Evolutionary conservation across 1,140 invertebrate species (phyloP), one percentile per base, ranked within the genome.

Genomic region (Drosophila tani): DNA sequence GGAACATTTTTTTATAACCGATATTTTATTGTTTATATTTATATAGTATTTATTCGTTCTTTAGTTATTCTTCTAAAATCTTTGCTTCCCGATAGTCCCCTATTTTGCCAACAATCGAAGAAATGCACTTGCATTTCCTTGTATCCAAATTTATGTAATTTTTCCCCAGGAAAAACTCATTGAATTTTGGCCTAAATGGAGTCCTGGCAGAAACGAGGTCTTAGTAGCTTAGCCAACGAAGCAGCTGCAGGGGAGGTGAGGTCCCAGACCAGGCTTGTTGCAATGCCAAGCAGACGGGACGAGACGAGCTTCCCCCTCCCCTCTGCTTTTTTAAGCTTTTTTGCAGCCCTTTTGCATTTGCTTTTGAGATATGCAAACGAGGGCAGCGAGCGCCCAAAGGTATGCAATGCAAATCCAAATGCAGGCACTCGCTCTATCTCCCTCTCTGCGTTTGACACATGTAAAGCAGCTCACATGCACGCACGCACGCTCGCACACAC

Each of bases 341-440:
- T 11, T 35, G 64, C 67, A 12, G 43, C 24, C 17, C n/a, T 68
- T 35, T 41, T 27, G 38, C 65, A 68, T 67, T 68, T 40, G 63
- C 38, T 69, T 67, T 68, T 60, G 53, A 40, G 46, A 59, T 66
- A 79, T 75, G 85, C 68, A 90, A 90, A 88, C 69, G 82, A 90
- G 84, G 78, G 66, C 83, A 69, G 79, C 79, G 59, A 79, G 76
- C 81, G 85, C 84, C 85, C 78, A 81, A 75, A 88, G 84, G 84
- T 88, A 84, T 90, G 85, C 78, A 83, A 88, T 88, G 84, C 78
- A 75, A 81, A 88, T 88, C 66, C 78, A 71, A 85, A 71, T 76
- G 81, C 65, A 82, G 58, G 41, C 66, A 68, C 19, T 24, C n/a
- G 38, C 17, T n/a, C 2, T 9, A 6, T 7, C n/a, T 1, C 32